Percentiles rank a stretch among this genome's conserved stretches.
Evolutionary conservation across 2,888 invertebrate species (phyloP).

Genomic region (Leptopilina syphax): DNA sequence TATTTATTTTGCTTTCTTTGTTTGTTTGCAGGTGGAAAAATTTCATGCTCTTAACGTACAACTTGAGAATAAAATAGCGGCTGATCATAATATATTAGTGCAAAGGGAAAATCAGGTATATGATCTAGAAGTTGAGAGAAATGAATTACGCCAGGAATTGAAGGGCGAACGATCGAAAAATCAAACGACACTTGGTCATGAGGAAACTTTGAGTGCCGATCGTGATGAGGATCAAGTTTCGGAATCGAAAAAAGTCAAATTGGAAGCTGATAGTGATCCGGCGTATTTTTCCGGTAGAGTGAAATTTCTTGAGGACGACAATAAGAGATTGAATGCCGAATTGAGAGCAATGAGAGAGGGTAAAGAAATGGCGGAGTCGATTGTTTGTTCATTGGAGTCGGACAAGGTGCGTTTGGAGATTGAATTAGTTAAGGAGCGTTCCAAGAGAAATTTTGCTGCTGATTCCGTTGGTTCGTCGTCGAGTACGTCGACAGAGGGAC

Average conservation of each 20-base stretch:
- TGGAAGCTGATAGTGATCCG: slow-evolving; percentile 63
- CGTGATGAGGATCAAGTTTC: slow-evolving; percentile 71
- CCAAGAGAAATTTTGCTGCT: slow-evolving; percentile 47
- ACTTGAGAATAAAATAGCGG: slow-evolving; percentile 60
- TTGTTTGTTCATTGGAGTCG: slow-evolving; percentile 77
- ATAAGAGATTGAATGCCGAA: slow-evolving; percentile 67
- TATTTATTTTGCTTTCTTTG: neutral
- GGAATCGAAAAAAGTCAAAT: slow-evolving; percentile 72
- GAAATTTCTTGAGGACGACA: slow-evolving; percentile 70
- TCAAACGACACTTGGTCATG: slow-evolving; percentile 62
- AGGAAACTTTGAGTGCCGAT: slow-evolving; percentile 58
- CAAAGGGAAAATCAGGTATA: slow-evolving; percentile 61
- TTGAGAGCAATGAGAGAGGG: slow-evolving; percentile 63
- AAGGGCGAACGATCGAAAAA: slow-evolving; percentile 63
- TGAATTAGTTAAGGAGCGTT: slow-evolving; percentile 68
- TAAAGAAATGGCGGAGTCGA: slow-evolving; percentile 64
- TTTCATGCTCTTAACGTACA: slow-evolving; percentile 66
- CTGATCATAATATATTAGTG: slow-evolving; percentile 59
- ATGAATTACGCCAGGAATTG: slow-evolving; percentile 62
- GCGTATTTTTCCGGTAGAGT: slow-evolving; percentile 62
- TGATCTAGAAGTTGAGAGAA: slow-evolving; percentile 60
- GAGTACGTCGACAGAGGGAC: slow-evolving; percentile 54
- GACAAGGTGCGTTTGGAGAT: slow-evolving; percentile 77
- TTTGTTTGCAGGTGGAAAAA: slow-evolving; percentile 61
- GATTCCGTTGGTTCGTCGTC: slow-evolving; percentile 51